Evolutionary conservation across 2,797 vertebrate species (phyloP), one percentile per base, ranked within the genome.

Genomic region (Babyrousa celebensis): DNA sequence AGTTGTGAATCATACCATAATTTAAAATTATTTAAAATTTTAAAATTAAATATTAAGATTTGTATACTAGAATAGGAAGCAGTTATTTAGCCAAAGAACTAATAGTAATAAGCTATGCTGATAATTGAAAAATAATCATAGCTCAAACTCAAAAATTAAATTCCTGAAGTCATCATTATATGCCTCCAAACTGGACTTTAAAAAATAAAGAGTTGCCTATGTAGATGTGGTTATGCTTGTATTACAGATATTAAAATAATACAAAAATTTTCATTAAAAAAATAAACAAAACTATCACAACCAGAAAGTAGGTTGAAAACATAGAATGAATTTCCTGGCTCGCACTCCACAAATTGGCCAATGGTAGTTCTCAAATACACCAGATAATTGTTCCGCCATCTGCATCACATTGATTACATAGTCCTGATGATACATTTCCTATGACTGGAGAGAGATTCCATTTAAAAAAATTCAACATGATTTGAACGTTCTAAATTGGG

Each of bases 351-450:
- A 60, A 65, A 90, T 3, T 83, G 92, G 43, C 85, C 58, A 92
- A 74, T 90, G 40, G 11, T 58, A 15, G 60, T 90, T 79, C 43
- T 78, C 75, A 88, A 90, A 95, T 94, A 78, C 6, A 83, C 18
- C 29, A 83, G 90, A 43, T 92, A 92, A 93, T 95, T 78, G 40
- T 60, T 91, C 89, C 6, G 54, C 67, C 84, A 80, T 80, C 84
- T 96, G 93, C 62, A 93, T 85, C 67, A 78, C 20, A 68, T 77
- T 96, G 68, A 88, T 97, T 91, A 21, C 72, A 86, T 48, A 83
- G 70, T 83, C 54, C 71, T 93, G 12, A 62, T 88, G 62, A n/a
- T 91, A 87, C 70, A 78, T 72, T 94, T 97, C 43, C 68, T 85
- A 89, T 60, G 83, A 79, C 52, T 75, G 12, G 17, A 71, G 36